These are phyloP conservation scores for Anthoscopus minutus DNA, from an alignment of 2,113 vertebrate species.

Conservation along the genomic window DNA sequence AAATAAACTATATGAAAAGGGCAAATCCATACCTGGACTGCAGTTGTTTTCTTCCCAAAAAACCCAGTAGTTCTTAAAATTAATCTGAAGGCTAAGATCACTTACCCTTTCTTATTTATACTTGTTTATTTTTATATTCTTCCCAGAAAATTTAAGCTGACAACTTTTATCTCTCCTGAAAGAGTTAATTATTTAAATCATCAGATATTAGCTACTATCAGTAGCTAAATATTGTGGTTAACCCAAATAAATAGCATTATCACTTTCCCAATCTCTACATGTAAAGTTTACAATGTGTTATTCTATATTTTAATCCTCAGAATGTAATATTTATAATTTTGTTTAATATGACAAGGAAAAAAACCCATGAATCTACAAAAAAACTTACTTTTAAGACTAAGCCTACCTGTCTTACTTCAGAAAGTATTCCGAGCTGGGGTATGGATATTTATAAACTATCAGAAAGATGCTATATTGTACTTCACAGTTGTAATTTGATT, in stretches of 20 bases:
- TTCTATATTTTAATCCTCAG: neutral
- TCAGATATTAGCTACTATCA: neutral
- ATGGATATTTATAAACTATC: neutral
- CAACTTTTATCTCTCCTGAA: neutral
- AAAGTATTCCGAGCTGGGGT: neutral
- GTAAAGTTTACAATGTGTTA: neutral
- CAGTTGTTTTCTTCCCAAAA: neutral
- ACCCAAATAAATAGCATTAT: neutral
- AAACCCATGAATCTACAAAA: neutral
- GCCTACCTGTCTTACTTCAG: neutral
- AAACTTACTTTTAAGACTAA: neutral
- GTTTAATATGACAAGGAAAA: neutral
- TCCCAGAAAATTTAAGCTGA: neutral
- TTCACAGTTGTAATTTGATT: neutral
- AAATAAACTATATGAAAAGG: neutral
- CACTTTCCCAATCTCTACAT: neutral
- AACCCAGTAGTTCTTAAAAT: neutral
- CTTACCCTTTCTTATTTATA: neutral
- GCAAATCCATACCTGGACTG: neutral
- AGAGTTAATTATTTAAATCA: neutral
- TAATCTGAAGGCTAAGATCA: neutral
- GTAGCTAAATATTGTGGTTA: neutral
- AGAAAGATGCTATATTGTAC: neutral
- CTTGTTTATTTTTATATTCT: neutral
- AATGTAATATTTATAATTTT: neutral